These are phyloP conservation scores for Stenodema calcarata DNA, from an alignment of 2,888 invertebrate species.

Conservation along the genomic window DNA sequence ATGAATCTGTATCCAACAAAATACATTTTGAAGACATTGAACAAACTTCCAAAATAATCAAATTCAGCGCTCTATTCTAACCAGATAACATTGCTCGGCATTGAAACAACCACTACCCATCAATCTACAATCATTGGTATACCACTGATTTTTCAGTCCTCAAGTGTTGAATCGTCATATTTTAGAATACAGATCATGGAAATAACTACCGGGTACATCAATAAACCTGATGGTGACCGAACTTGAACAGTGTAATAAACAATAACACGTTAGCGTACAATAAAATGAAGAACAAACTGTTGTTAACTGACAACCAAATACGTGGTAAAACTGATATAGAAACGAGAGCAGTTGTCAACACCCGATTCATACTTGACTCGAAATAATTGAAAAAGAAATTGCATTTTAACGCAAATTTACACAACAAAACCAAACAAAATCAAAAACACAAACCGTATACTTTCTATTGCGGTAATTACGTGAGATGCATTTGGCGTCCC, in stretches of 20 bases:
- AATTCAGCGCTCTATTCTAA: background rate
- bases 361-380: background rate
- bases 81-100: background rate
- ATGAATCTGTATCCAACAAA: background rate
- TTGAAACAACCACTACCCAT: background rate
- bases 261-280: background rate
- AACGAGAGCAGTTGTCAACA: background rate
- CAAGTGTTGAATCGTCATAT: background rate
- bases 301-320: too few species aligned
- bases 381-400: background rate
- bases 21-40: too few species aligned
- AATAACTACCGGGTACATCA: background rate
- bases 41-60: background rate
- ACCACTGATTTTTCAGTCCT: background rate
- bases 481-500: background rate
- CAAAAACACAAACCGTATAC: background rate
- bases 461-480: background rate
- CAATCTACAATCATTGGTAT: too few species aligned
- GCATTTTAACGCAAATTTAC: background rate
- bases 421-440: background rate
- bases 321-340: background rate
- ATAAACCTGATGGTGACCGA: background rate
- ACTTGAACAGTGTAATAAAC: background rate
- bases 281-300: too few species aligned
- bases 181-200: background rate